Conservation (phyloP, 1,140 invertebrate species). For the Lepeophtheirus salmonis region DNA sequence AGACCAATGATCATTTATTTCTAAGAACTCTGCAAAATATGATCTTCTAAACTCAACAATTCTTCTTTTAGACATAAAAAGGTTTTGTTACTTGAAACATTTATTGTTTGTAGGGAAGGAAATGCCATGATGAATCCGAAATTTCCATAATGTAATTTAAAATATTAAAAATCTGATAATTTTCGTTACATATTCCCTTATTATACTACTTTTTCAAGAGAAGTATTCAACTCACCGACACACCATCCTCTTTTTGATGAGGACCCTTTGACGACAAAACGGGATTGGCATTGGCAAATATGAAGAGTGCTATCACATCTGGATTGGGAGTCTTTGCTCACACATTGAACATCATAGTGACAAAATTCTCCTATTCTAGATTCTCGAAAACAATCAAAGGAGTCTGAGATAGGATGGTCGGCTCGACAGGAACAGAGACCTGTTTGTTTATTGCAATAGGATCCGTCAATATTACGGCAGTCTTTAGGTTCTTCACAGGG, state of each 20-base stretch:
- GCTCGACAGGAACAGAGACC: neutral
- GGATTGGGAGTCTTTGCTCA: neutral
- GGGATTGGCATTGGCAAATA: slow-evolving; percentile 3
- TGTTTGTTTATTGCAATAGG: neutral
- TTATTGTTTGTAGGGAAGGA: no score
- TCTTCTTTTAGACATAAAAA: neutral
- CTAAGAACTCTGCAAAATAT: no score
- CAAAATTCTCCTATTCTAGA: slow-evolving; percentile 5
- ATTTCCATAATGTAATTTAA: neutral
- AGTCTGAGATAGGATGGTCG: neutral
- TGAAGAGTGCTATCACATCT: neutral
- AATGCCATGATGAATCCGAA: neutral
- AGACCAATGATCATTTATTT: no score
- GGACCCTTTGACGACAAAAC: neutral
- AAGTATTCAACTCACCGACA: neutral
- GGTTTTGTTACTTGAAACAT: no score
- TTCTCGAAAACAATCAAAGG: neutral
- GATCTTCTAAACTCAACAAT: neutral
- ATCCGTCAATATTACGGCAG: neutral
- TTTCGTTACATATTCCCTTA: neutral
- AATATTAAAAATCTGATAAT: neutral
- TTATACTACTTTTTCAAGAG: neutral
- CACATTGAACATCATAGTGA: neutral
- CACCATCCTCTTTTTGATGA: neutral
- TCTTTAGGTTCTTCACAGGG: neutral